Percentiles rank a stretch among this genome's conserved stretches.
phyloP scores from a whole-genome alignment of 2,797 vertebrate genomes.

The Arnoldichthys spilopterus region DNA sequence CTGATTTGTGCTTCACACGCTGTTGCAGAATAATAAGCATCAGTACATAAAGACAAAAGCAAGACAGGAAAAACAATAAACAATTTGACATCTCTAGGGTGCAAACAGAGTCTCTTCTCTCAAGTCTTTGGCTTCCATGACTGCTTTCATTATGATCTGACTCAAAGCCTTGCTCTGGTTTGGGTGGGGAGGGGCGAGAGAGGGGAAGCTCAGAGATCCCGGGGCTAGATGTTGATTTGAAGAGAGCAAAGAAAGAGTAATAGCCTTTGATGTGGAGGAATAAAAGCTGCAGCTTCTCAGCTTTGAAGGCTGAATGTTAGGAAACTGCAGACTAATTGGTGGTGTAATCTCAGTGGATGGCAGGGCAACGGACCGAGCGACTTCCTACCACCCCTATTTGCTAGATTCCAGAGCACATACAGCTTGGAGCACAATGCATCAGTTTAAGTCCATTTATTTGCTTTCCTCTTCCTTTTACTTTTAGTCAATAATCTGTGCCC shows the following conservation, averaged over 20 bases:
- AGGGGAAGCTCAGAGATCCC: slow-evolving; percentile 66
- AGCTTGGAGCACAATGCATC: background rate
- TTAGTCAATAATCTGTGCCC: background rate
- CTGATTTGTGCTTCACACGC: slow-evolving; percentile 54
- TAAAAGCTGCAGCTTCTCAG: slow-evolving; percentile 70
- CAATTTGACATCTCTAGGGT: slow-evolving; percentile 68
- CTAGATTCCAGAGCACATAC: slow-evolving; percentile 48
- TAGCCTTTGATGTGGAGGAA: slow-evolving; percentile 75
- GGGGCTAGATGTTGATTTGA: slow-evolving; percentile 77
- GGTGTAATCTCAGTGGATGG: slow-evolving; percentile 69
- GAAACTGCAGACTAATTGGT: slow-evolving; percentile 74
- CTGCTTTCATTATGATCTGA: slow-evolving; percentile 67
- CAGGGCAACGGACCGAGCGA: slow-evolving; percentile 42
- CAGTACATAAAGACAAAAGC: slow-evolving; percentile 58
- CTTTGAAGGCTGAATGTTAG: slow-evolving; percentile 77
- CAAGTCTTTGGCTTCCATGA: slow-evolving; percentile 70
- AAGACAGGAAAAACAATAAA: slow-evolving; percentile 69
- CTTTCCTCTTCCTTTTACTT: background rate
- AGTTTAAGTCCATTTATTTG: slow-evolving; percentile 7
- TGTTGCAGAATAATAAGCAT: slow-evolving; percentile 67
- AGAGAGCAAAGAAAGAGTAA: slow-evolving; percentile 74
- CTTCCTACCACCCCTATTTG: slow-evolving; percentile 28
- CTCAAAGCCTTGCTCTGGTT: slow-evolving; percentile 63
- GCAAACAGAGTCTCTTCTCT: slow-evolving; percentile 59
- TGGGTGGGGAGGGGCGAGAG: slow-evolving; percentile 58